Base-by-base conservation (phyloP, 2,888 invertebrate species). In the Geophilus truncorum region DNA sequence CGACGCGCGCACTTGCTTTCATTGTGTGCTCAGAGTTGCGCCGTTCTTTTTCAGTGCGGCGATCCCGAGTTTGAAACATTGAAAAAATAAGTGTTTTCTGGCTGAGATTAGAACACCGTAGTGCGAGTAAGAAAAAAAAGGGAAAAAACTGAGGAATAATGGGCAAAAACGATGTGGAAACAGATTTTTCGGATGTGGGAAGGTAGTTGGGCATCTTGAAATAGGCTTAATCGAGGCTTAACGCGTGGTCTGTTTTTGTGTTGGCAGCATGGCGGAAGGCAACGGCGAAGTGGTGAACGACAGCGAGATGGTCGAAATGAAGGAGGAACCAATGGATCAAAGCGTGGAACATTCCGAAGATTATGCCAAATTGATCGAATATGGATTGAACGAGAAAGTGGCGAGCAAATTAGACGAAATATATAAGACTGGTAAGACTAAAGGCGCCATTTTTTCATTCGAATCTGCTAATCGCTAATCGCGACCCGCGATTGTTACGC, bases 321-420 rank as follows among this genome's bases (percentile, higher is more conserved):
- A 90, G 87, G 89, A 90, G 85, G 89, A 89, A 84, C 86, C 88
- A 84, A 90, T 91, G 88, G 91, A 91, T 86, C 90, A 91, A 87
- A 82, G 70, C 62, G 45, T 30, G 62, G 84, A 84, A 80, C 84
- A 85, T 81, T 85, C 95, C 87, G 94, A 94, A 89, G 96, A 97
- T 90, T 96, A 94, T 90, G 92, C 93, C 88, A 97, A 96, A 91
- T 91, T 97, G 86, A 91, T 97, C 87, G 95, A 96, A 87, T 96
- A 96, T 91, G 97, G 97, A 89, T 92, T 97, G 88, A 95, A 96
- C 90, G 93, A 94, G 88, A 95, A 95, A 91, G 93, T 94, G 85
- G 96, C 97, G 86, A 93, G 92, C 86, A 97, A 97, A 91, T 91
- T 97, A 88, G 96, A 97, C 89, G 96, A 96, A 90, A 97, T 97